A percentile compares a stretch with the other conserved stretches of the same genome.
Evolutionary conservation across 1,140 invertebrate genomes (phyloP).

Genomic region (Macrobrachium rosenbergii): DNA sequence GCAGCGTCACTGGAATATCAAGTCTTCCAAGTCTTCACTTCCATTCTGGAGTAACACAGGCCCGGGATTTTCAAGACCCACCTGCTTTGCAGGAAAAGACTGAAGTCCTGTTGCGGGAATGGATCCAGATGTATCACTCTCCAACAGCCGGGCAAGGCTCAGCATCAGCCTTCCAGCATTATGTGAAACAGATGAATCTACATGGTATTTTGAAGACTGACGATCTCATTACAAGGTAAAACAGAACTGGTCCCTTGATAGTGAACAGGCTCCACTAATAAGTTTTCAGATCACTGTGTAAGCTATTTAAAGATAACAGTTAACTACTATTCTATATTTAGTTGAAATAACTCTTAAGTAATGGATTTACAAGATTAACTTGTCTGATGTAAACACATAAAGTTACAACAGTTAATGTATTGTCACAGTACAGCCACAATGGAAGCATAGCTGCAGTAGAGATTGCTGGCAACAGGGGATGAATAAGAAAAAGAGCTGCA

Average conservation of each 20-base stretch:
- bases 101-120: constrained; percentile 93
- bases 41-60: constrained; percentile 88
- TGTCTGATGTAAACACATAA: neutral
- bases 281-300: too few species aligned
- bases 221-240: constrained; percentile 89
- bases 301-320: too few species aligned
- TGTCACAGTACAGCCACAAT: too few species aligned
- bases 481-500: too few species aligned
- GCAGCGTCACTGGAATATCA: constrained; percentile 40
- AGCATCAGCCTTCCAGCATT: constrained; percentile 92
- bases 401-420: too few species aligned
- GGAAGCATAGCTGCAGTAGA: too few species aligned
- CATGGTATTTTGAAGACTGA: constrained; percentile 98
- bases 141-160: constrained; percentile 86
- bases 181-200: constrained; percentile 96
- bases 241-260: neutral
- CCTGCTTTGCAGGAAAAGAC: constrained; percentile 95
- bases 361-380: neutral
- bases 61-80: constrained; percentile 93
- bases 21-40: constrained; percentile 85
- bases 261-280: too few species aligned
- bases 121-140: constrained; percentile 92
- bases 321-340: too few species aligned
- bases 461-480: too few species aligned
- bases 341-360: too few species aligned